Evolutionary conservation across 2,113 vertebrate species (phyloP).

Genomic region (Galemys pyrenaicus): DNA sequence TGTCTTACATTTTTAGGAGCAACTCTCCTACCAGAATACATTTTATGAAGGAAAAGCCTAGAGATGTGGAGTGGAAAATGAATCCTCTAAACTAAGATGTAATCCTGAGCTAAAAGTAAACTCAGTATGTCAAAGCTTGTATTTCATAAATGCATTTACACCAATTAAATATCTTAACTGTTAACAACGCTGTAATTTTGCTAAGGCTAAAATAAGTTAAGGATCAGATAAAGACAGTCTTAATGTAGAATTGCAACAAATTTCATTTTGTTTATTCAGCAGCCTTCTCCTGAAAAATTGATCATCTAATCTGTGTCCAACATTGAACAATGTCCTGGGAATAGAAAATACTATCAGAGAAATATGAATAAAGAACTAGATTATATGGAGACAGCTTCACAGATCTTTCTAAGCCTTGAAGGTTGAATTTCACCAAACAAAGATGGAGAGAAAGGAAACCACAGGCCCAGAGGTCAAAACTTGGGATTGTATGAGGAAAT

Average conservation of each 20-base stretch:
- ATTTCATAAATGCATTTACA: slow-evolving; percentile 39
- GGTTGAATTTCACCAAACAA: neutral
- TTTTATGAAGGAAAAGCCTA: slow-evolving; percentile 49
- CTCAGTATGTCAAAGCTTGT: neutral
- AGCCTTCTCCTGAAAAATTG: neutral
- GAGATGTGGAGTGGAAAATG: neutral
- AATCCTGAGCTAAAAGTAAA: slow-evolving; percentile 30
- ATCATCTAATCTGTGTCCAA: neutral
- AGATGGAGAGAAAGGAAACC: neutral
- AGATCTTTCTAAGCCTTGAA: neutral
- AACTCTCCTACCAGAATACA: slow-evolving; percentile 14
- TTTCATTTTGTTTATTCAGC: slow-evolving; percentile 13
- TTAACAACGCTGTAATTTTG: neutral
- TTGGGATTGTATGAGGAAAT: accelerated
- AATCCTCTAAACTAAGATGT: neutral
- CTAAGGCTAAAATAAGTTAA: slow-evolving; percentile 33
- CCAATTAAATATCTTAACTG: neutral
- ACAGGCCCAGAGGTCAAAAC: neutral
- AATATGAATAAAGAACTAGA: neutral
- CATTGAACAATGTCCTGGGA: neutral
- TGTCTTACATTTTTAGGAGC: neutral
- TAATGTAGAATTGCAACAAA: neutral
- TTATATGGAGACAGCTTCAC: neutral
- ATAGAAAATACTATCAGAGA: neutral
- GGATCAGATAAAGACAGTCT: neutral